Conservation (phyloP, 2,888 invertebrate species). For the Panopea generosa region DNA sequence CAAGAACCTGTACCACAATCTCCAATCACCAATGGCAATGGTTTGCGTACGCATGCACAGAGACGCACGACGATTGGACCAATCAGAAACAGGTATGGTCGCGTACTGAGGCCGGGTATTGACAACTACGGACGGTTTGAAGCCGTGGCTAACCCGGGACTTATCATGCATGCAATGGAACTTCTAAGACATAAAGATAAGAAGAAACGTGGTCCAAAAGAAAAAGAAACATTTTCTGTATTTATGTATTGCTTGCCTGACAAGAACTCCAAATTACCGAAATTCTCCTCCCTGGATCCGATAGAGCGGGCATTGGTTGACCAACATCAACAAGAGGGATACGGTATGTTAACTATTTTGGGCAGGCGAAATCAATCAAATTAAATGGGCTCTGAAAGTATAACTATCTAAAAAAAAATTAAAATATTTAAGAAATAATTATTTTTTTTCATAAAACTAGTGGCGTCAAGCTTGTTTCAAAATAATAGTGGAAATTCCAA, state of each 20-base stretch:
- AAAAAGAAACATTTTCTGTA: constrained; percentile 70
- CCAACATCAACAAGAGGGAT: constrained; percentile 69
- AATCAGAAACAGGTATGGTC: constrained; percentile 48
- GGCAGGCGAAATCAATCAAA: no score
- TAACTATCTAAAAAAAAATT: no score
- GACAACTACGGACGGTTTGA: constrained; percentile 60
- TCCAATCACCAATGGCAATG: background rate
- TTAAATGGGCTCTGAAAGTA: no score
- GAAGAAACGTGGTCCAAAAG: constrained; percentile 70
- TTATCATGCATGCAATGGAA: constrained; percentile 66
- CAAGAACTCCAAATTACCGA: constrained; percentile 67
- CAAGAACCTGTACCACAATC: background rate
- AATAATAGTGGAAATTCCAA: no score
- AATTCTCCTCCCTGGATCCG: constrained; percentile 69
- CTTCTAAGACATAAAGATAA: constrained; percentile 62
- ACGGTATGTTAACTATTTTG: constrained; percentile 52
- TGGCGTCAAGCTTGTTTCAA: no score
- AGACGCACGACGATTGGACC: constrained; percentile 27
- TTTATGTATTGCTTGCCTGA: constrained; percentile 71
- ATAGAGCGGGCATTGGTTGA: constrained; percentile 64
- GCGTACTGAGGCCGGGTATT: constrained; percentile 59
- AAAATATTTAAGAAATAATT: no score
- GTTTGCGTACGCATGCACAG: background rate
- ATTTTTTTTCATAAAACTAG: no score
- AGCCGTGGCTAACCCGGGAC: constrained; percentile 55